These are phyloP conservation scores for Tupaia tana DNA, from an alignment of 2,113 vertebrate species.

Conservation along the genomic window DNA sequence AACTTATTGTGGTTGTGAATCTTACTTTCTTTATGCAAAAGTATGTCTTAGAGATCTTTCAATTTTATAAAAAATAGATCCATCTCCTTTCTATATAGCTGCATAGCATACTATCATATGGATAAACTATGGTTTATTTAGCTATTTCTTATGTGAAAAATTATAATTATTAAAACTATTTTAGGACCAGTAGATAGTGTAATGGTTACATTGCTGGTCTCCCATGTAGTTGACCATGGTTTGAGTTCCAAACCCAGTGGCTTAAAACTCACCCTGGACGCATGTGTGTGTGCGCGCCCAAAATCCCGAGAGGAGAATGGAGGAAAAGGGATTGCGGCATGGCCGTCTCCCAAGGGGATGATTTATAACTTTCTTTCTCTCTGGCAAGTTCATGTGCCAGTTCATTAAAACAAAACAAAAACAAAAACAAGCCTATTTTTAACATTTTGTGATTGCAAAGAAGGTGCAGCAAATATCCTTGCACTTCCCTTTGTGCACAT, in stretches of 20 bases:
- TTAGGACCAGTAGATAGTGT: no score
- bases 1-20: neutral
- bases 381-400: no score
- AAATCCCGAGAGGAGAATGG: no score
- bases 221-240: no score
- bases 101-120: neutral
- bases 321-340: no score
- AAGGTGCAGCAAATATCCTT: neutral
- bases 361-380: no score
- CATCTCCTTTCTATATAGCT: neutral
- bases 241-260: no score
- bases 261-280: no score
- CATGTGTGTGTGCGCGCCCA: no score
- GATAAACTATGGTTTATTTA: neutral
- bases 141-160: neutral
- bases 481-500: neutral
- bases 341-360: no score
- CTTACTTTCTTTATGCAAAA: constrained; percentile 43
- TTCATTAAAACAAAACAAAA: no score
- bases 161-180: neutral
- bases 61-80: neutral
- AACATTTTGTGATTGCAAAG: neutral
- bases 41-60: neutral
- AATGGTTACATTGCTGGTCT: no score
- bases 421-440: neutral